Evolutionary conservation across 2,797 vertebrate genomes (phyloP), one percentile per base, ranked within the genome.

Genomic region (Phrynocephalus guinanensis): DNA sequence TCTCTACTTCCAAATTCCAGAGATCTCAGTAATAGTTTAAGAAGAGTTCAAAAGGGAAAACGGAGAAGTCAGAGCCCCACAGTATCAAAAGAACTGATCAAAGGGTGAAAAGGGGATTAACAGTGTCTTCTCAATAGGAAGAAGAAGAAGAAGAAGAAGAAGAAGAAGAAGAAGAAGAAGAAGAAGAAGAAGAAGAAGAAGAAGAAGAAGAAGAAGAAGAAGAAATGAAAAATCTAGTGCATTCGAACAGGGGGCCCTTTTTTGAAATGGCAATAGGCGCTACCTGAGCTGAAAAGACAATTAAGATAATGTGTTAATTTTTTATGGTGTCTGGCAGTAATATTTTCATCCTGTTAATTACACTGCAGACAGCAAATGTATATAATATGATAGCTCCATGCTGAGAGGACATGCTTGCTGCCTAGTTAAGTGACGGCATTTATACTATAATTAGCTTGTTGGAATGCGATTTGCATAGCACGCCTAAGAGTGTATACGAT

Each of bases 371-470:
- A 96, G 96, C 93, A 96, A 96, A 97, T 95, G 93, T 95, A 96
- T 95, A 95, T 95, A 95, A 95, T 92, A 95, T 91, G 95, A 96
- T 95, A 93, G 95, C 95, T 95, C 93, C 90, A 94, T 92, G 95
- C 93, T 87, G 96, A 96, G 96, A 92, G 93, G 96, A 95, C 94
- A 94, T 91, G 95, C 92, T 93, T 87, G 87, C 95, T 96, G 96
- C 95, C 95, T 96, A 96, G 94, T 92, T 96, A 97, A 96, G 95
- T 92, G 96, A 93, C 92, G 95, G 93, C 94, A 93, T 96, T 97
- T 97, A 97, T 96, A 96, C 96, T 96, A 96, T 97, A 97, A 98
- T 97, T 97, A 97, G 97, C 95, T 96, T 92, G 93, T 93, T 94
- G 94, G 95, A 97, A 96, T 96, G 97, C 92, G 93, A 96, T 96